phyloP scores from a whole-genome alignment of 1,140 invertebrate genomes.

The Megalonaias nervosa region DNA sequence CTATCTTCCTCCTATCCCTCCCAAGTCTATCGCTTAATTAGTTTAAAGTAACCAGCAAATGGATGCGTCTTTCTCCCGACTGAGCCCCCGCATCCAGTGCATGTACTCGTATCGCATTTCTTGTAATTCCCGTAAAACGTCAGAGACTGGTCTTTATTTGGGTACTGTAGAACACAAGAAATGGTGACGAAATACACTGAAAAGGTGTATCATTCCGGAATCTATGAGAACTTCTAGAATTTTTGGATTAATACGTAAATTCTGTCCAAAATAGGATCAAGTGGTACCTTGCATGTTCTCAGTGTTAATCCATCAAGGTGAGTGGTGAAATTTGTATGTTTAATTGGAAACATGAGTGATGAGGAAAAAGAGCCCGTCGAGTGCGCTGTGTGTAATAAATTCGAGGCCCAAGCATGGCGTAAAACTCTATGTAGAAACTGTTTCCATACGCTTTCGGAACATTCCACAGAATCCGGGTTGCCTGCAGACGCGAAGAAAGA shows the following conservation, averaged over 20 bases:
- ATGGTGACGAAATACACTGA: slow-evolving; percentile 43
- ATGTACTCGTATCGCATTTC: too few species aligned
- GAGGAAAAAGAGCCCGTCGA: slow-evolving; percentile 36
- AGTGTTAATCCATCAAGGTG: slow-evolving; percentile 2
- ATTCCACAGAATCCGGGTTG: slow-evolving; percentile 28
- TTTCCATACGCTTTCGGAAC: slow-evolving; percentile 62
- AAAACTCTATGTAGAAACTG: slow-evolving; percentile 69
- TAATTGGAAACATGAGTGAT: slow-evolving; percentile 29
- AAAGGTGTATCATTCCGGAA: slow-evolving; percentile 18
- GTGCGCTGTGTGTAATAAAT: slow-evolving; percentile 61
- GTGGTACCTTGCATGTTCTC: slow-evolving; percentile 16
- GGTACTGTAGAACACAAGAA: slow-evolving; percentile 33
- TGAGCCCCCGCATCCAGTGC: too few species aligned
- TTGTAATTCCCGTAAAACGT: neutral
- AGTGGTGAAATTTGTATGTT: neutral
- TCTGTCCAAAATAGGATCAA: slow-evolving; percentile 3
- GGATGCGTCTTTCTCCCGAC: too few species aligned
- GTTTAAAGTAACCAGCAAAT: too few species aligned
- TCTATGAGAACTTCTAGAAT: slow-evolving; percentile 15
- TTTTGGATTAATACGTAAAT: slow-evolving; percentile 6
- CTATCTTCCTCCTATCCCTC: too few species aligned
- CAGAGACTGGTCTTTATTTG: slow-evolving; percentile 26
- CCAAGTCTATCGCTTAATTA: too few species aligned
- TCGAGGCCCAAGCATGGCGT: slow-evolving; percentile 69
- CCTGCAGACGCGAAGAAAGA: slow-evolving; percentile 6